Conservation (phyloP, 1,140 invertebrate species). For the Globodera rostochiensis region DNA sequence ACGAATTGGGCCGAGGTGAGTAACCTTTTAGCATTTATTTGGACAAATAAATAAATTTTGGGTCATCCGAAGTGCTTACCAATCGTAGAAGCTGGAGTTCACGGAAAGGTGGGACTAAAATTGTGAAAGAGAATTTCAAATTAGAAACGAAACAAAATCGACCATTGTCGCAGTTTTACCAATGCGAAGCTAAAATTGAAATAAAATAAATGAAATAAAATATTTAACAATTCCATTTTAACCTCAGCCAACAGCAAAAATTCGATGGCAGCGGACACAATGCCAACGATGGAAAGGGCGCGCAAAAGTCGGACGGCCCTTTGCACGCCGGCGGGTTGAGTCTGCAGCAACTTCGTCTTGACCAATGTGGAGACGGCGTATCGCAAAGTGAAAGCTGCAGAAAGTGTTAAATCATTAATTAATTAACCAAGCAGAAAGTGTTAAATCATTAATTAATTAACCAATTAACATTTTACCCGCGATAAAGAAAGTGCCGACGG, state of each 20-base stretch:
- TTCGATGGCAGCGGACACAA: conserved; percentile 28
- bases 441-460: neutral
- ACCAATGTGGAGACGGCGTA: conserved; percentile 20
- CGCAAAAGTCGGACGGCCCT: conserved; percentile 23
- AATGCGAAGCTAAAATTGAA: neutral
- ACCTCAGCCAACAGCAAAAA: conserved; percentile 29
- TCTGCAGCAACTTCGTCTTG: conserved; percentile 19
- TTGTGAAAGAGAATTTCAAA: neutral
- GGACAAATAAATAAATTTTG: neutral
- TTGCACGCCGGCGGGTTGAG: conserved; percentile 18
- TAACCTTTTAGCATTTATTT: neutral
- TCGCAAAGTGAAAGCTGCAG: conserved; percentile 21
- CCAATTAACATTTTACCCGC: neutral
- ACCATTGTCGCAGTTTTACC: neutral
- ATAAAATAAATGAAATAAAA: neutral
- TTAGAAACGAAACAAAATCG: neutral
- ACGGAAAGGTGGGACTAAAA: conserved; percentile 21
- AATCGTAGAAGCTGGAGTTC: conserved; percentile 25
- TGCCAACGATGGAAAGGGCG: conserved; percentile 19
- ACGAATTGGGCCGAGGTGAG: conserved; percentile 23
- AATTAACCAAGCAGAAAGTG: neutral
- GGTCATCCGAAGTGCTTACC: neutral
- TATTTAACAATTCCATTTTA: neutral
- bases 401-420: neutral
- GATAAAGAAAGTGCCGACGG: conserved; percentile 19